Percentiles rank a stretch among this genome's conserved stretches.
phyloP scores from a whole-genome alignment of 2,888 invertebrate genomes.

The Lochmaea capreae region DNA sequence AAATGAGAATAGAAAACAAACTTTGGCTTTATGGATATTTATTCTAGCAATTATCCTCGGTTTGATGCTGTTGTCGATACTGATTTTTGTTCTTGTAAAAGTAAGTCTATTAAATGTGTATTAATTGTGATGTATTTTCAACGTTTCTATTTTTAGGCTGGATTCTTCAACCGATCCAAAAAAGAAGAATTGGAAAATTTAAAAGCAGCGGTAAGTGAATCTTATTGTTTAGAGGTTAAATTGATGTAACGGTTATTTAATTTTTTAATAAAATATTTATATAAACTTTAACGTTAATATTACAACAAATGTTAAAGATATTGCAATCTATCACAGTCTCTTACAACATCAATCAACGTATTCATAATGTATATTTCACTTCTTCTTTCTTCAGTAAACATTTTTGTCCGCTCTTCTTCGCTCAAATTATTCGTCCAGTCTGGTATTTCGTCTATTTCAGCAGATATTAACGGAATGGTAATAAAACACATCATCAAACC shows the following conservation, averaged over 20 bases:
- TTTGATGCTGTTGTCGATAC: slow-evolving; percentile 62
- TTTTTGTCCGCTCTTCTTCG: slow-evolving; percentile 23
- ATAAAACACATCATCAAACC: slow-evolving; percentile 38
- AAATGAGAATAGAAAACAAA: slow-evolving; percentile 53
- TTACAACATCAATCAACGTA: slow-evolving; percentile 28
- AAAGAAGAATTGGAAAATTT: slow-evolving; percentile 67
- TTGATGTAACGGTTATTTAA: no score
- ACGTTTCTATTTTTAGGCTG: slow-evolving; percentile 57
- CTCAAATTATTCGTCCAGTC: slow-evolving; percentile 34
- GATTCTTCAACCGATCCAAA: slow-evolving; percentile 67
- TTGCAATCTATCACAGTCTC: slow-evolving; percentile 30
- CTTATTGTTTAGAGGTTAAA: no score
- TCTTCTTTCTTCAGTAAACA: slow-evolving; percentile 32
- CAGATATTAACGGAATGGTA: slow-evolving; percentile 26
- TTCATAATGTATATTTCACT: slow-evolving; percentile 21
- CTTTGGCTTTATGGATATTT: slow-evolving; percentile 65
- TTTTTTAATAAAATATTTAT: no score
- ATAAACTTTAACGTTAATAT: background rate
- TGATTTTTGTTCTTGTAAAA: slow-evolving; percentile 62
- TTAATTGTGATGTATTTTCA: background rate
- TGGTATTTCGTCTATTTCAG: slow-evolving; percentile 34
- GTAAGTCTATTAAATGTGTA: slow-evolving; percentile 40
- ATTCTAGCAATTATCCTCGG: slow-evolving; percentile 65
- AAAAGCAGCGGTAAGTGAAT: slow-evolving; percentile 56
- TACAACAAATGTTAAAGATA: slow-evolving; percentile 19